Percentiles rank a stretch among this genome's conserved stretches.
phyloP scores from a whole-genome alignment of 35 echinoderm and acorn worm species.

The Eucidaris tribuloides region DNA sequence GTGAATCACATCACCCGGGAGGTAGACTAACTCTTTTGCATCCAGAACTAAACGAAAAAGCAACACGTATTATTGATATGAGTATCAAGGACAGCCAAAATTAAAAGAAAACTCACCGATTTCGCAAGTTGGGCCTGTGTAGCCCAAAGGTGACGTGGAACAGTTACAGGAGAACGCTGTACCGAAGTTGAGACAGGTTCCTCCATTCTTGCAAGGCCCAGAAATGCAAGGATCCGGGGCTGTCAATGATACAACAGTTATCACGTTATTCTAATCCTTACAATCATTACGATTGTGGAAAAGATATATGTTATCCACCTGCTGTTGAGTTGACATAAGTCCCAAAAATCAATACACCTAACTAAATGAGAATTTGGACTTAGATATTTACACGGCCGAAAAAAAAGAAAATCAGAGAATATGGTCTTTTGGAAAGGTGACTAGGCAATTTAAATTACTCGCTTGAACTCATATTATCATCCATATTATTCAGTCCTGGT shows the following conservation, averaged over 20 bases:
- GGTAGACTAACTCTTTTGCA: too few relatives aligned
- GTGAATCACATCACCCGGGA: too few relatives aligned
- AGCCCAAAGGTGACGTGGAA: constrained; percentile 18
- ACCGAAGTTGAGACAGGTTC: constrained; percentile 14
- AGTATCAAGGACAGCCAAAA: background rate
- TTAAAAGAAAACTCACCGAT: constrained; percentile 20
- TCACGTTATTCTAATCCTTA: background rate
- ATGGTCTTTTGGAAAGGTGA: too few relatives aligned
- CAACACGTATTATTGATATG: too few relatives aligned
- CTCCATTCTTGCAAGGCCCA: constrained; percentile 47
- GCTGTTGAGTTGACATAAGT: background rate
- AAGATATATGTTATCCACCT: background rate
- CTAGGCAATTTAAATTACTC: too few relatives aligned
- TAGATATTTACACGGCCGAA: too few relatives aligned
- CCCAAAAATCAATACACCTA: background rate
- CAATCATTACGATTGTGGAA: background rate
- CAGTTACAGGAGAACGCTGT: constrained; percentile 52
- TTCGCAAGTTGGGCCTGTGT: constrained; percentile 52
- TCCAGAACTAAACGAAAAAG: too few relatives aligned
- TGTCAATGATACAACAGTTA: background rate
- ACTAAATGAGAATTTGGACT: background rate
- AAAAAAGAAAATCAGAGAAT: too few relatives aligned
- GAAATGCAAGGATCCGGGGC: constrained; percentile 58
- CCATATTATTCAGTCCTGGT: too few relatives aligned
- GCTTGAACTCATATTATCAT: too few relatives aligned